Evolutionary conservation across 2,113 vertebrate species (phyloP), one percentile per base, ranked within the genome.

Genomic region (Shinisaurus crocodilurus): DNA sequence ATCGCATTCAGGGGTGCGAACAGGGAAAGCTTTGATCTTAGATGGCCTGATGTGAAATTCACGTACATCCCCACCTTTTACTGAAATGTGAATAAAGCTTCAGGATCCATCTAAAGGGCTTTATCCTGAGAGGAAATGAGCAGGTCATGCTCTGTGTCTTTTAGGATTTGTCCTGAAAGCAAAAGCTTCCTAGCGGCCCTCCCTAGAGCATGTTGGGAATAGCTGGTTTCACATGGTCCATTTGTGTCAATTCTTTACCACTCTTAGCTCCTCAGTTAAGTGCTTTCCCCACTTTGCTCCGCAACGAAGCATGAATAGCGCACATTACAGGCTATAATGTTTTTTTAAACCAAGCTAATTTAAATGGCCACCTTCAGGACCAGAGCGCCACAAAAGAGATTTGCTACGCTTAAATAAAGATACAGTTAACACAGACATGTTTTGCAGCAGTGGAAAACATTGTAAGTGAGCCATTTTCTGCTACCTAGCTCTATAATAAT

Each of bases 51-150:
- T 20, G 5, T 63, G 18, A 63, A 63, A 63, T 63, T 63, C 16
- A 20, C 20, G 57, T 60, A 60, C 12, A 1, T 88, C 90, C 94
- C 93, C 90, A 79, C 93, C 94, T 94, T 95, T 96, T 95, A 93
- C 95, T 95, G 2, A 63, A 6, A 20, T 20, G 60, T 20, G 60
- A 63, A 23, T 20, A 63, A 18, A 63, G 12, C 2, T 18, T 23
- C 87, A 37, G 93, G 94, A 92, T 90, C 37, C 87, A 90, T 10
- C 0, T 82, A 90, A 93, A 85, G 10, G 12, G 70, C 54, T 85
- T 90, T 40, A 80, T 67, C 67, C 74, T 43, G 54, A 88, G 76
- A 91, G 9, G 1, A 69, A 88, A 32, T 63, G 57, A 85, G 45
- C 7, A 83, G n/a, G 45, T 7, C 6, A 1, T 65, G 25, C 25